phyloP scores from a whole-genome alignment of 2,797 vertebrate genomes.

The Pangasius djambal region DNA sequence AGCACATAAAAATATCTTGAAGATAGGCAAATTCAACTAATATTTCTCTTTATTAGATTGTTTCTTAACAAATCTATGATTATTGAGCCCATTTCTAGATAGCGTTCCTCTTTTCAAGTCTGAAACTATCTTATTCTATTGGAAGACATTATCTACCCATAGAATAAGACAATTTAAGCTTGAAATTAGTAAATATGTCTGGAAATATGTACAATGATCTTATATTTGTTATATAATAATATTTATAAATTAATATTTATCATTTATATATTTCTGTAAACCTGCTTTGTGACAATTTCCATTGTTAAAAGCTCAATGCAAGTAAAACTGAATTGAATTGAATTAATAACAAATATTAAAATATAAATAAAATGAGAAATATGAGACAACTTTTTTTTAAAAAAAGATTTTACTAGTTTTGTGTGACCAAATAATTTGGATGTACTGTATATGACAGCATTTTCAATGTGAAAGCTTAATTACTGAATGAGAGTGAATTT shows the following conservation, averaged over 20 bases:
- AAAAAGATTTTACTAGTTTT: not conserved
- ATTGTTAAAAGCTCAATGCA: too few species aligned
- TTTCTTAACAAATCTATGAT: not conserved
- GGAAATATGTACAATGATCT: not conserved
- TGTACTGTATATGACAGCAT: not conserved
- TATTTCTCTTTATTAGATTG: not conserved
- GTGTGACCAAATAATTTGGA: not conserved
- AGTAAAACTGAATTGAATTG: too few species aligned
- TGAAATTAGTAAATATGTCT: not conserved
- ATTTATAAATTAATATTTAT: too few species aligned
- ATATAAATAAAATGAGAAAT: too few species aligned
- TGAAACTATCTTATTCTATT: not conserved
- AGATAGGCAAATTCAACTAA: not conserved
- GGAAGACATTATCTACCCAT: not conserved
- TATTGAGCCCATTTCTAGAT: not conserved
- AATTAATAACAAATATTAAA: too few species aligned
- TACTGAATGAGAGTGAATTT: not conserved
- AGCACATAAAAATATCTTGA: not conserved
- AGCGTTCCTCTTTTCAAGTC: not conserved
- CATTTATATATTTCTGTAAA: too few species aligned
- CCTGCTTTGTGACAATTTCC: too few species aligned
- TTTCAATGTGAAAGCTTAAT: not conserved
- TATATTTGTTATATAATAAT: not conserved
- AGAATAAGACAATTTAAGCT: not conserved
- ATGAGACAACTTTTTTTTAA: not conserved